These are phyloP conservation scores for Drosophila pseudoananassae DNA, from an alignment of 1,140 invertebrate genomes.

Conservation along the genomic window DNA sequence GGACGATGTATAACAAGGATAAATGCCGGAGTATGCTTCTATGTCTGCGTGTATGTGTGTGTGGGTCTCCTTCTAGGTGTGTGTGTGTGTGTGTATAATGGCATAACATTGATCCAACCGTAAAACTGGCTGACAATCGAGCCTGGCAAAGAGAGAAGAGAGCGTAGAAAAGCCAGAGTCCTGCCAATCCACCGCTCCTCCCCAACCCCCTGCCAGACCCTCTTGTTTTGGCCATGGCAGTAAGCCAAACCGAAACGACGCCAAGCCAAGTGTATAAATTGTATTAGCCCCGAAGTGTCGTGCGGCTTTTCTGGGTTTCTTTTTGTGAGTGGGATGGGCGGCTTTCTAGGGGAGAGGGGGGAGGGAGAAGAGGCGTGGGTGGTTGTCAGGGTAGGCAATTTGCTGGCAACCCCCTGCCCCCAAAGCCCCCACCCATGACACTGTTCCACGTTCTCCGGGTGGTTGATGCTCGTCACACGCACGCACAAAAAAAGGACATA, in stretches of 20 bases:
- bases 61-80: not conserved
- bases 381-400: slow-evolving; percentile 52
- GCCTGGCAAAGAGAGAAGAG: slow-evolving; percentile 27
- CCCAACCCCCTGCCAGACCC: not conserved
- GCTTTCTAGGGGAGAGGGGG: too few relatives aligned
- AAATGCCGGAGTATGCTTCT: slow-evolving; percentile 54
- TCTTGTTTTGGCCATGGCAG: slow-evolving; percentile 56
- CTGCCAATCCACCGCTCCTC: slow-evolving; percentile 37
- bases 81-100: slow-evolving; percentile 54
- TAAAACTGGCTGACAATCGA: slow-evolving; percentile 80
- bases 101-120: slow-evolving; percentile 81
- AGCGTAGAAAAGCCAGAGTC: slow-evolving; percentile 13
- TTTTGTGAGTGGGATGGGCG: not conserved
- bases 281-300: slow-evolving; percentile 79
- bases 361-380: not conserved
- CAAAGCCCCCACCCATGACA: not conserved
- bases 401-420: slow-evolving; percentile 5
- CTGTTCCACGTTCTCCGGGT: slow-evolving; percentile 20
- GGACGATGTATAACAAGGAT: slow-evolving; percentile 69
- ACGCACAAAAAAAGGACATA: slow-evolving; percentile 33
- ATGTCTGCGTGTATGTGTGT: slow-evolving; percentile 1
- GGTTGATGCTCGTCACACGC: slow-evolving; percentile 69
- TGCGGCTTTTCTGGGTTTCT: slow-evolving; percentile 51
- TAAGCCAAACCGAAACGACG: slow-evolving; percentile 78
- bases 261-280: slow-evolving; percentile 81